Evolutionary conservation across 2,113 vertebrate genomes (phyloP).

Genomic region (Bos indicus): DNA sequence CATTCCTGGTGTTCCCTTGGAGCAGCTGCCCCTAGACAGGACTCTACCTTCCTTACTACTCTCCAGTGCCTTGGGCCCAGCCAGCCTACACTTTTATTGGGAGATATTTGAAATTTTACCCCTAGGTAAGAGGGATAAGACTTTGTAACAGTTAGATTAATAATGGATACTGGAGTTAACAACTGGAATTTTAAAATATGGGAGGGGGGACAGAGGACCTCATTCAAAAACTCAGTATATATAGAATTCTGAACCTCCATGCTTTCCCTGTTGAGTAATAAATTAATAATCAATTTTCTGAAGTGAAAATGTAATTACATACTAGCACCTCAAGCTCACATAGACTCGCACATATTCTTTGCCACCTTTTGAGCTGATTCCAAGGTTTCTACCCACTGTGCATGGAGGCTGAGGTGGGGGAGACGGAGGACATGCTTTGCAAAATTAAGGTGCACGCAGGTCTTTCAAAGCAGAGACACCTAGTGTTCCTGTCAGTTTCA

Average conservation of each 20-base stretch:
- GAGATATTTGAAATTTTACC: background rate
- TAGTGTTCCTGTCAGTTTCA: background rate
- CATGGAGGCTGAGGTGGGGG: background rate
- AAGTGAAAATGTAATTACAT: background rate
- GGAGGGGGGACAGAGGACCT: background rate
- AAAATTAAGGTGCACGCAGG: background rate
- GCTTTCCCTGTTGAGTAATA: background rate
- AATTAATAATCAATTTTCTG: background rate
- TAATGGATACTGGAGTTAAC: background rate
- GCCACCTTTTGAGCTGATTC: background rate
- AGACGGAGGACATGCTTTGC: background rate
- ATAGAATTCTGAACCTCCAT: background rate
- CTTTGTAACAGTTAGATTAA: background rate
- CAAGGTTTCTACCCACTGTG: background rate
- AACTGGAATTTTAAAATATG: background rate
- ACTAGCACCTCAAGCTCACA: background rate
- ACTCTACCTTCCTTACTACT: rapidly evolving
- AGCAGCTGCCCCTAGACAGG: background rate
- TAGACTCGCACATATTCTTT: background rate
- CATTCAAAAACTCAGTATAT: background rate
- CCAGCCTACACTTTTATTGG: background rate
- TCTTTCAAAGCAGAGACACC: background rate
- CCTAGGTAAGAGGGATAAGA: background rate
- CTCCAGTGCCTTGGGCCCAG: background rate
- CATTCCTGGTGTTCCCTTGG: background rate